These are phyloP conservation scores for Dromius quadrimaculatus DNA, from an alignment of 2,888 invertebrate species.

Conservation along the genomic window DNA sequence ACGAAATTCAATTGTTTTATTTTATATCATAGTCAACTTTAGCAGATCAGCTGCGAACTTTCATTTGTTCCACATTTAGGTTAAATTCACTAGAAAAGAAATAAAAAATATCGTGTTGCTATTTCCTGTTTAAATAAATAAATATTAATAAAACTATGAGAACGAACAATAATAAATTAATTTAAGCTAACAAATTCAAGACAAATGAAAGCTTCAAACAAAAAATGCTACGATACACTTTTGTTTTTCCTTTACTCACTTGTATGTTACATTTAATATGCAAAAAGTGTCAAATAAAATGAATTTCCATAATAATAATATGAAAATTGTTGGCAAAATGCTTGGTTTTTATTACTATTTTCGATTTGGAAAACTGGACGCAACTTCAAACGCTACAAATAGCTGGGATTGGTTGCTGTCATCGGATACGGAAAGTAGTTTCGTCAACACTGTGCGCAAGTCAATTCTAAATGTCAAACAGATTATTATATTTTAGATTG, in stretches of 20 bases:
- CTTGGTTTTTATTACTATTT: conserved; percentile 43
- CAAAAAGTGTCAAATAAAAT: conserved; percentile 10
- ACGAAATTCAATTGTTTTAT: not conserved
- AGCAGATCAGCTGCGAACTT: conserved; percentile 24
- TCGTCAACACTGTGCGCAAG: conserved; percentile 30
- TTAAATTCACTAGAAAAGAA: conserved; percentile 3
- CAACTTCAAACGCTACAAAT: conserved; percentile 47
- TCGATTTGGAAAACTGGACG: conserved; percentile 46
- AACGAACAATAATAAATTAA: not conserved
- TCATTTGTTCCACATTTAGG: conserved; percentile 23
- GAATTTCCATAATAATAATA: conserved; percentile 28
- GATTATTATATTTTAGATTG: not conserved
- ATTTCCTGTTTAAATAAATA: not conserved
- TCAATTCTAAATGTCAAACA: not conserved
- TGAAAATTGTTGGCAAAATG: conserved; percentile 24
- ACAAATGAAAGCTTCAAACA: conserved; percentile 24
- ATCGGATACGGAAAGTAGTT: conserved; percentile 21
- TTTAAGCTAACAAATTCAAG: not conserved
- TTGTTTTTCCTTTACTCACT: conserved; percentile 21
- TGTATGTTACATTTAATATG: conserved; percentile 15
- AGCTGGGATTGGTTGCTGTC: conserved; percentile 43
- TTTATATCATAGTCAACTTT: not conserved
- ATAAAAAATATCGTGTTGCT: not conserved
- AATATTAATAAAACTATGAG: conserved; percentile 2
- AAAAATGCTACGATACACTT: conserved; percentile 2